Evolutionary conservation across 2,113 vertebrate species (phyloP).

Genomic region (Phalacrocorax carbo): DNA sequence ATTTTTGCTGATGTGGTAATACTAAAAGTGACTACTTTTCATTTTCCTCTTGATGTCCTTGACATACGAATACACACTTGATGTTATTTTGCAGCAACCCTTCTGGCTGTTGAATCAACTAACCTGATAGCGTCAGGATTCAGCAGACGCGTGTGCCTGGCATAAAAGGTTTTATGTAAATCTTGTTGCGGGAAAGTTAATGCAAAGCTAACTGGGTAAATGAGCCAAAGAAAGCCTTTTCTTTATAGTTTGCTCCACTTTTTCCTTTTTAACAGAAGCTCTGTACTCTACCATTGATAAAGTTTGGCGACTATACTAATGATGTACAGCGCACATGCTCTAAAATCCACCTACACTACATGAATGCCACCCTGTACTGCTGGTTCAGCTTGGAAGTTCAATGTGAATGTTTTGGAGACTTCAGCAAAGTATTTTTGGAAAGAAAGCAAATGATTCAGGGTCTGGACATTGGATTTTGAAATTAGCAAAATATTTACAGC

Average conservation of each 20-base stretch:
- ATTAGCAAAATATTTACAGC: neutral
- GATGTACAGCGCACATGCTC: neutral
- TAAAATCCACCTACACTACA: neutral
- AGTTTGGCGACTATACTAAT: neutral
- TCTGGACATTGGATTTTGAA: neutral
- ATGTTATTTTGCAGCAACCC: neutral
- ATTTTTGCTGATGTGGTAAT: neutral
- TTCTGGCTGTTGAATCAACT: neutral
- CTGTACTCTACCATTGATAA: neutral
- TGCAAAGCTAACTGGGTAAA: neutral
- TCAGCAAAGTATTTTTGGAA: neutral
- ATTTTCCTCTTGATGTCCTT: neutral
- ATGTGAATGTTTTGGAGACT: neutral
- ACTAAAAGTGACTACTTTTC: neutral
- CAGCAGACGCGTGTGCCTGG: neutral
- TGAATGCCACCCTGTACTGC: neutral
- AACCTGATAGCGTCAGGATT: neutral
- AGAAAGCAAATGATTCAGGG: neutral
- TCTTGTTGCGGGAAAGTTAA: neutral
- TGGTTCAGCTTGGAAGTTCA: neutral
- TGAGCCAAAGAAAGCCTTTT: neutral
- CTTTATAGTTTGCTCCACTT: neutral
- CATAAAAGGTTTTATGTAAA: neutral
- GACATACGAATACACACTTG: neutral
- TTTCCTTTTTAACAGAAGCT: neutral